Base-by-base conservation (phyloP, 1,140 invertebrate species). In the Drosophila sucinea region DNA sequence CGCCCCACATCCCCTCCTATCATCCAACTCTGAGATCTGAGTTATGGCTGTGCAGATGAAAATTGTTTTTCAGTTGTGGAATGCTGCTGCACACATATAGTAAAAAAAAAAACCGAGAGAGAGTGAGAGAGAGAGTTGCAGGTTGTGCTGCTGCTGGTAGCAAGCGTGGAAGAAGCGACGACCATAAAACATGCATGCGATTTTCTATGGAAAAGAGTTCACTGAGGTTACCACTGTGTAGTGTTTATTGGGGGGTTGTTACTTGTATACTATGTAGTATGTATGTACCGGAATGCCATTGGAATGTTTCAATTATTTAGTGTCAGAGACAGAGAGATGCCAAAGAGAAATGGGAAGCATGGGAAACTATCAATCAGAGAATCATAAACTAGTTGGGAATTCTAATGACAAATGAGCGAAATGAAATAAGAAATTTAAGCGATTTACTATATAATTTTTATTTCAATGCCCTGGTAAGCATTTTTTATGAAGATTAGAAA, bases 1-100 rank as follows among this genome's bases (percentile, higher is more conserved):
- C 7, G 8, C 35, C 33, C 35, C 35, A 11, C 10, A 8, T 10
- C 1, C 7, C 2, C 35, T 17, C 35, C 35, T 4, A 11, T 10
- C 35, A 8, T 29, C 65, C 62, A 79, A 77, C 83, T 83, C 77
- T 87, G 83, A 86, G 79, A 10, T 8, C 79, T 86, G 70, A 86
- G 79, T 86, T 86, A 86, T 86, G 77, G 83, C 83, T 69, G 67
- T 75, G 68, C 73, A 83, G 83, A 83, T 86, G 82, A 69, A 86
- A 86, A 86, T 87, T 87, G 83, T 87, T 86, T 86, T 86, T 73
- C 71, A 58, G 27, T 23, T 54, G 40, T 27, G 74, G 64, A 66
- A 64, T 77, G 64, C 23, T 51, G 5, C 8, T 11, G 11, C 10
- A 10, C 10, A 38, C 6, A 25, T 27, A 25, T 27, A 47, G 23